Evolutionary conservation across 2,797 vertebrate genomes (phyloP).

Genomic region (Callimico goeldii): DNA sequence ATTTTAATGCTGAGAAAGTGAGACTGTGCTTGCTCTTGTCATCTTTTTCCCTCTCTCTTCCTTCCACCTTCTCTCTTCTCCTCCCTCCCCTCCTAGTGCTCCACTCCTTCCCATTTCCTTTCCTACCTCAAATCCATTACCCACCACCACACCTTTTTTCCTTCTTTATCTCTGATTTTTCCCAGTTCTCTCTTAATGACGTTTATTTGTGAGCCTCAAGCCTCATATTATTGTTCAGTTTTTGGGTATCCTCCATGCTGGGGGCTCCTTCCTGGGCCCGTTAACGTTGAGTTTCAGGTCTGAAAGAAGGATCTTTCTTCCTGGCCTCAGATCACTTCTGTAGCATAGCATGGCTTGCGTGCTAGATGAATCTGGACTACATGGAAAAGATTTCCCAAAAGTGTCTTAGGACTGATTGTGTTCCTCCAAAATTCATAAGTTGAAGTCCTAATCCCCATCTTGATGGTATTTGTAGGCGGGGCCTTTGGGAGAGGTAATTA

Average conservation of each 20-base stretch:
- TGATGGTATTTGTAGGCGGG: not conserved
- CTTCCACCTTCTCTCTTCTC: not conserved
- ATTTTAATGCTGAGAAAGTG: not conserved
- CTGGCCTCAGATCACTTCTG: not conserved
- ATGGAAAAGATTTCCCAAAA: not conserved
- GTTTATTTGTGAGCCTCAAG: not conserved
- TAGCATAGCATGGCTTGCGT: not conserved
- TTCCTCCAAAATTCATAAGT: not conserved
- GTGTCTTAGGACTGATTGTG: not conserved
- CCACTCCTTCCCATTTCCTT: not conserved
- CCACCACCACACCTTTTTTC: not conserved
- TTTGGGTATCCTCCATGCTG: not conserved
- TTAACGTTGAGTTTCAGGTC: not conserved
- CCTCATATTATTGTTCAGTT: not conserved
- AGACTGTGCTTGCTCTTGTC: not conserved
- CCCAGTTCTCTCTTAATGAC: not conserved
- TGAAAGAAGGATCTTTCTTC: not conserved
- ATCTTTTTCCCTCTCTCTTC: not conserved
- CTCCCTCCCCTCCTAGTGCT: rapidly evolving
- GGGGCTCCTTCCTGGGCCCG: not conserved
- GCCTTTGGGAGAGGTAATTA: not conserved
- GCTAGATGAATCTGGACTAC: not conserved
- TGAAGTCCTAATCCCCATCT: not conserved
- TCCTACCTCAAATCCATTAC: not conserved
- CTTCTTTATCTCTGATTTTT: not conserved